These are phyloP conservation scores for Tiliqua scincoides DNA, from an alignment of 2,113 vertebrate genomes.

Conservation along the genomic window DNA sequence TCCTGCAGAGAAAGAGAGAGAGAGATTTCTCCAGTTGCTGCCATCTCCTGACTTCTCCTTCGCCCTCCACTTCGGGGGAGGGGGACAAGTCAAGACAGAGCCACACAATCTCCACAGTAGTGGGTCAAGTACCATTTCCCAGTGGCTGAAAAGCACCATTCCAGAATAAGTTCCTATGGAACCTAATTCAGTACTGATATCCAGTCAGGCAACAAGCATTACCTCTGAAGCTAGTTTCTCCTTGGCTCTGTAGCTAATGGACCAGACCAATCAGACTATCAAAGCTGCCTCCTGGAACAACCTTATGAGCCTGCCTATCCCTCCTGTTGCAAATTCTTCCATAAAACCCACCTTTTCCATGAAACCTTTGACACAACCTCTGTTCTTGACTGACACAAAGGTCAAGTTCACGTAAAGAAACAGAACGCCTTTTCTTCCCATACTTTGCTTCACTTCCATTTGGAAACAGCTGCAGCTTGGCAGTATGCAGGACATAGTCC, in stretches of 20 bases:
- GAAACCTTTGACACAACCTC: neutral
- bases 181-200: neutral
- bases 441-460: neutral
- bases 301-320: neutral
- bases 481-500: no score
- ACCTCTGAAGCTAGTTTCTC: neutral
- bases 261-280: neutral
- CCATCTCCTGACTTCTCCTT: no score
- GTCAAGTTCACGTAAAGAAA: neutral
- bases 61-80: no score
- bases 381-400: no score
- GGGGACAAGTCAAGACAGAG: no score
- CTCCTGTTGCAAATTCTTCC: neutral
- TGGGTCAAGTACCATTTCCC: no score
- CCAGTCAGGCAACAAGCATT: neutral
- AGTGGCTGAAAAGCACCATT: no score
- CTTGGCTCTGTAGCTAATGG: neutral
- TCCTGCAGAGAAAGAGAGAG: no score
- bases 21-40: no score
- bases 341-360: neutral
- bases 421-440: neutral
- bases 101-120: no score
- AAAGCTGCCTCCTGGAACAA: neutral
- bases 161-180: neutral
- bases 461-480: neutral